Evolutionary conservation across 1,140 invertebrate species (phyloP).

Genomic region (Druon quercuslanigerum): DNA sequence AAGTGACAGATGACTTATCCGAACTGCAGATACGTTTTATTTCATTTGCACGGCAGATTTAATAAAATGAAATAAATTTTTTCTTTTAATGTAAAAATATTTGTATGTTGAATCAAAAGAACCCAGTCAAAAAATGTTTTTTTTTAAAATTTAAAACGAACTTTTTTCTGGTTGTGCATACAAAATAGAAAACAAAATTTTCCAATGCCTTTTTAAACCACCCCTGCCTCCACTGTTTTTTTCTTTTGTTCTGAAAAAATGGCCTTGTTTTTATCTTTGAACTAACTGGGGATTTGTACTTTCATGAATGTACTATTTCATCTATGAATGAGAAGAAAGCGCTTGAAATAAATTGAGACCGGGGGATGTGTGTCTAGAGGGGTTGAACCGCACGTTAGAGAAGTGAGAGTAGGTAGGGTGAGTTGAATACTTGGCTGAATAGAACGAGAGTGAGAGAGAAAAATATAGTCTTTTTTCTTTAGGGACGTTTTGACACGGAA

Average conservation of each 20-base stretch:
- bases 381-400: background rate
- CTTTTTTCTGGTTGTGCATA: too few relatives aligned
- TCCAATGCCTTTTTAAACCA: too few relatives aligned
- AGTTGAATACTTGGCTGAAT: conserved; percentile 7
- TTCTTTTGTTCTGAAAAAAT: background rate
- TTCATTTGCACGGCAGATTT: too few relatives aligned
- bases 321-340: conserved; percentile 27
- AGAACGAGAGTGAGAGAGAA: conserved; percentile 30
- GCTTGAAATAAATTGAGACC: background rate
- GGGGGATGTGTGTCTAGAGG: background rate
- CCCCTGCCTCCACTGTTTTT: background rate
- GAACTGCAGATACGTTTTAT: too few relatives aligned
- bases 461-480: conserved; percentile 8
- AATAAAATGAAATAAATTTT: too few relatives aligned
- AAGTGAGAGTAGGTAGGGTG: conserved; percentile 1
- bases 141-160: too few relatives aligned
- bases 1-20: too few relatives aligned
- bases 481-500: conserved; percentile 38
- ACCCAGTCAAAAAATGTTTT: too few relatives aligned
- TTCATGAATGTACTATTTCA: background rate
- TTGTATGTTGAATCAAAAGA: too few relatives aligned
- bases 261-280: background rate
- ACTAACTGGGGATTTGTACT: background rate
- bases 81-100: too few relatives aligned
- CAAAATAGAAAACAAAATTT: too few relatives aligned